phyloP scores from a whole-genome alignment of 2,888 invertebrate species.

The Pristionchus entomophagus region DNA sequence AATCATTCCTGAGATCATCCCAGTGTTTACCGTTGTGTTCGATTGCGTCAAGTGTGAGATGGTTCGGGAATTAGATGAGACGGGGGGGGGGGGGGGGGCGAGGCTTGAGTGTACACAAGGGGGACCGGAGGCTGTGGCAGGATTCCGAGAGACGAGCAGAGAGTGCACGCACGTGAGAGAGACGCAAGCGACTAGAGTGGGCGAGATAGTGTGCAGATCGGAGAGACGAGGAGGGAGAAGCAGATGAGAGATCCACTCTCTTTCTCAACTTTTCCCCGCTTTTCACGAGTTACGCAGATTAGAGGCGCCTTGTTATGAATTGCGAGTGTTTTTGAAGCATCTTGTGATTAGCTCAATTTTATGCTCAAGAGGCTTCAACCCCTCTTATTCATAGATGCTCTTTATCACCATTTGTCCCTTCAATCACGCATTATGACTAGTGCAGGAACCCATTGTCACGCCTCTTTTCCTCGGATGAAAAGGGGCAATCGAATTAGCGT shows the following conservation, averaged over 20 bases:
- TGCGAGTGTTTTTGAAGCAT: not conserved
- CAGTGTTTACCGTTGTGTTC: not conserved
- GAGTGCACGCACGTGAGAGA: constrained; percentile 31
- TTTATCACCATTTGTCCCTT: not conserved
- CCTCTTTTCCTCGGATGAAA: not conserved
- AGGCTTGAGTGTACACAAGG: constrained; percentile 33
- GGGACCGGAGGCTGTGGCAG: constrained; percentile 38
- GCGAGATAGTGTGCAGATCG: constrained; percentile 14
- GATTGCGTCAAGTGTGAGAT: not conserved
- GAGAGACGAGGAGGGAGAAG: not conserved
- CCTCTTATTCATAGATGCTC: not conserved
- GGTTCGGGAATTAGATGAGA: constrained; percentile 42
- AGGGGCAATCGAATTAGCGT: not conserved
- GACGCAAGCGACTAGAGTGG: not conserved
- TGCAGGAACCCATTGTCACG: not conserved
- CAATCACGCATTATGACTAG: constrained; percentile 7
- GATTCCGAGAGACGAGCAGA: constrained; percentile 32
- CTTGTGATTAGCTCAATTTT: constrained; percentile 10
- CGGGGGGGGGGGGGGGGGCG: not conserved
- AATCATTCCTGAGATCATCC: not conserved
- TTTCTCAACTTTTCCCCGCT: constrained; percentile 16
- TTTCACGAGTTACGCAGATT: constrained; percentile 42
- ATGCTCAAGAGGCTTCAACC: not conserved
- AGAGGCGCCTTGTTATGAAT: constrained; percentile 21
- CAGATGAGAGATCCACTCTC: constrained; percentile 4